Conservation (phyloP, 2,888 invertebrate genomes). For the Zaprionus lineosus region DNA sequence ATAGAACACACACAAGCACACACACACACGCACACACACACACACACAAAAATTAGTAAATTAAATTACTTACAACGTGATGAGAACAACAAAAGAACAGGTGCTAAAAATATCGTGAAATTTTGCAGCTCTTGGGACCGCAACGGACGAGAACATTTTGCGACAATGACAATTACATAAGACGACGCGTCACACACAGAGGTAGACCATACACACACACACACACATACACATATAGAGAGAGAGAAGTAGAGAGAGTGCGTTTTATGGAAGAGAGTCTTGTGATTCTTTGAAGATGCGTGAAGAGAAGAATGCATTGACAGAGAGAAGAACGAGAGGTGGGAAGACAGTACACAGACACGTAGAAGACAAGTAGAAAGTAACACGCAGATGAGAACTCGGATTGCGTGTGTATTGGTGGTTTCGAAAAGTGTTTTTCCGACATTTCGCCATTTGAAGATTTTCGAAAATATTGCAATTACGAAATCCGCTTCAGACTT, state of each 20-base stretch:
- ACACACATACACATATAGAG: constrained; percentile 13
- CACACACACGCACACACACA: not conserved
- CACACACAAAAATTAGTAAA: not conserved
- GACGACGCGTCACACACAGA: constrained; percentile 25
- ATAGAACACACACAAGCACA: not conserved
- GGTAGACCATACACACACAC: constrained; percentile 13
- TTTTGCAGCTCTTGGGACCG: constrained; percentile 28
- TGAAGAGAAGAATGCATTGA: too few relatives aligned
- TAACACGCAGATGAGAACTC: not conserved
- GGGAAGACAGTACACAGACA: not conserved
- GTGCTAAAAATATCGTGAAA: constrained; percentile 67
- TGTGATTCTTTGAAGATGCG: too few relatives aligned
- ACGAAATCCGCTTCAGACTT: constrained; percentile 46
- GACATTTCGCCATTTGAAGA: constrained; percentile 16
- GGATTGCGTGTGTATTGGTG: constrained; percentile 4
- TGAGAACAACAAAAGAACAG: constrained; percentile 41
- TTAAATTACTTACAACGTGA: constrained; percentile 24
- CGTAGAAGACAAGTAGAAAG: too few relatives aligned
- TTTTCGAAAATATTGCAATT: constrained; percentile 49
- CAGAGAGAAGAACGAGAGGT: not conserved
- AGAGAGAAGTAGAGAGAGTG: constrained; percentile 2
- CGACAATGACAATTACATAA: constrained; percentile 67
- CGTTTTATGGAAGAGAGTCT: too few relatives aligned
- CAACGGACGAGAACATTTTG: constrained; percentile 33
- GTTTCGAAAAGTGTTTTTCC: constrained; percentile 18